Evolutionary conservation across 2,797 vertebrate genomes (phyloP).

Genomic region (Thunnus albacares): DNA sequence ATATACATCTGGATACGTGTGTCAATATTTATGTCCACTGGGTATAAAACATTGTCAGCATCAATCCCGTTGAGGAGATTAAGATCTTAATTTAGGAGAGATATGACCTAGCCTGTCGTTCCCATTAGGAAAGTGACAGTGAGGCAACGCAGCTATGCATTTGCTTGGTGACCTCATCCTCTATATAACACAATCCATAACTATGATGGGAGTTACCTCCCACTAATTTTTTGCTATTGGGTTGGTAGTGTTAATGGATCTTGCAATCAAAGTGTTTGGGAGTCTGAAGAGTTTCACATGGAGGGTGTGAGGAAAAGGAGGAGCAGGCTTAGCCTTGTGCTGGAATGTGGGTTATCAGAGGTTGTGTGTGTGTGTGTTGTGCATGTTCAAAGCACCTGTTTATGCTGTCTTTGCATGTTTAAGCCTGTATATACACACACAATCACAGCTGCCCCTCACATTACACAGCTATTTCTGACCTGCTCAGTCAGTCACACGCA

Average conservation of each 20-base stretch:
- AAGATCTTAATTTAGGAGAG: conserved; percentile 65
- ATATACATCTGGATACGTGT: conserved; percentile 48
- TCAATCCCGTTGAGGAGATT: conserved; percentile 73
- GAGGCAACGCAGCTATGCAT: conserved; percentile 72
- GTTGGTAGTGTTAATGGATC: conserved; percentile 57
- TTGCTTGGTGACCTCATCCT: conserved; percentile 79
- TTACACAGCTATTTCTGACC: conserved; percentile 73
- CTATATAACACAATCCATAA: conserved; percentile 66
- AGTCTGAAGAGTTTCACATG: conserved; percentile 55
- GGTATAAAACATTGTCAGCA: conserved; percentile 59
- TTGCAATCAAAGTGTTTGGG: conserved; percentile 66
- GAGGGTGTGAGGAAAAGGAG: conserved; percentile 64
- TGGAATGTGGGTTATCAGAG: conserved; percentile 66
- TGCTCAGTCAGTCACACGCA: conserved; percentile 38
- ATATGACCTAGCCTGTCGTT: conserved; percentile 66
- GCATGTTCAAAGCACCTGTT: conserved; percentile 65
- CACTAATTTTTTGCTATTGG: conserved; percentile 49
- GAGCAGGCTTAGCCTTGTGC: conserved; percentile 51
- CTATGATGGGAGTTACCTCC: conserved; percentile 50
- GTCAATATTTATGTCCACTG: conserved; percentile 70
- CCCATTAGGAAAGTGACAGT: conserved; percentile 80
- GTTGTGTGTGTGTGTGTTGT: conserved; percentile 41
- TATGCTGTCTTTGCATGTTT: conserved; percentile 62
- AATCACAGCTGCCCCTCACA: conserved; percentile 59
- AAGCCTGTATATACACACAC: conserved; percentile 56